Evolutionary conservation across 1,140 invertebrate species (phyloP).

Genomic region (Alviniconcha marisindica): DNA sequence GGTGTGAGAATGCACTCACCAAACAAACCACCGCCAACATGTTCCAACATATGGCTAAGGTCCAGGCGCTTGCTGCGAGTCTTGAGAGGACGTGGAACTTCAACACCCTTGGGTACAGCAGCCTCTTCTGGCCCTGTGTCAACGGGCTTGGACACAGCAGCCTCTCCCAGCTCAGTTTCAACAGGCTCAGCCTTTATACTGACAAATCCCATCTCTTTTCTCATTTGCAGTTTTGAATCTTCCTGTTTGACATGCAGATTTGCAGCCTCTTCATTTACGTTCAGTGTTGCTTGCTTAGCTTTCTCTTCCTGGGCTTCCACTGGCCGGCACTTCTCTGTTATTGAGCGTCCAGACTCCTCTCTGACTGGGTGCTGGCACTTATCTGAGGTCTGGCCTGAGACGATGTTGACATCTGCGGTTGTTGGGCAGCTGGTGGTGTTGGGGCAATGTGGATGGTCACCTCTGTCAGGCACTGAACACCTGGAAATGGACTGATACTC

Average conservation of each 20-base stretch:
- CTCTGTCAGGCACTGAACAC: no score
- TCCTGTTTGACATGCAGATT: no score
- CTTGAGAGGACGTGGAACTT: slow-evolving; percentile 3
- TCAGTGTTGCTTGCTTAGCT: background rate
- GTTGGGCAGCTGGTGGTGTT: no score
- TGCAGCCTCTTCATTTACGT: background rate
- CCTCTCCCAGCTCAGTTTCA: background rate
- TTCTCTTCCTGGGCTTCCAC: background rate
- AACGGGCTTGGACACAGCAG: background rate
- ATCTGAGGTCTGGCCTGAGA: background rate
- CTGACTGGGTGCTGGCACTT: no score
- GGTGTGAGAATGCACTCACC: slow-evolving; percentile 32
- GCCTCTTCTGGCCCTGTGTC: background rate
- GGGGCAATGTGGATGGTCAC: no score
- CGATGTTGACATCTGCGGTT: slow-evolving; percentile 2
- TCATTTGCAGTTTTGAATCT: background rate
- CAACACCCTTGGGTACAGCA: background rate
- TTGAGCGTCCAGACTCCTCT: no score
- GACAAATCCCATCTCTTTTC: background rate
- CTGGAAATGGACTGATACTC: no score
- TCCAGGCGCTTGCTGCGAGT: slow-evolving; percentile 7
- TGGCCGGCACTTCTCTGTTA: no score
- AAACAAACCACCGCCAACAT: slow-evolving; percentile 20
- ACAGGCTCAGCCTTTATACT: background rate
- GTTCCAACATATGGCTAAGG: background rate